Conservation (phyloP, 2,113 vertebrate species). For the Mixornis gularis region DNA sequence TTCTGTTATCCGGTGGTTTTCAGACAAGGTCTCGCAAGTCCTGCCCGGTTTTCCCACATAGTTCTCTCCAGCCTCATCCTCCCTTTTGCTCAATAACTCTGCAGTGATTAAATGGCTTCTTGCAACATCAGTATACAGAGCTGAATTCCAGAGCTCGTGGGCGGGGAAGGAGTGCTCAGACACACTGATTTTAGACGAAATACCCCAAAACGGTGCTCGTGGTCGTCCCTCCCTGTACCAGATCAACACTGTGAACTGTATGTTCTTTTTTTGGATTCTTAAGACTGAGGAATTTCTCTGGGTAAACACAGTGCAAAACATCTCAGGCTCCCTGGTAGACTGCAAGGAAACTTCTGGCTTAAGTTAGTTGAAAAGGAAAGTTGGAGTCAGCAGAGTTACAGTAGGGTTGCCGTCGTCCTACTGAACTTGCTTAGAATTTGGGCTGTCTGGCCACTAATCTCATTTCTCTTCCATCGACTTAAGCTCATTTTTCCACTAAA, state of each 20-base stretch:
- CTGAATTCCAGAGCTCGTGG: slow-evolving; percentile 35
- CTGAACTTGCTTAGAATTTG: neutral
- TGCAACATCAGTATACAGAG: slow-evolving; percentile 7
- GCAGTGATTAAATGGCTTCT: slow-evolving; percentile 8
- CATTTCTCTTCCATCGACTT: neutral
- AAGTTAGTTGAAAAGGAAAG: neutral
- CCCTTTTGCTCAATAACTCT: slow-evolving; percentile 1
- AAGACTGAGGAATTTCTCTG: neutral
- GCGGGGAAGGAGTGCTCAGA: neutral
- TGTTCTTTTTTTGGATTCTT: neutral
- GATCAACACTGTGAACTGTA: neutral
- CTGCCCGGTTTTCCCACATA: neutral
- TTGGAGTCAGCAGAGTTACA: neutral
- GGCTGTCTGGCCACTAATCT: neutral
- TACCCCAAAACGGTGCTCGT: neutral
- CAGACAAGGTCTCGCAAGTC: neutral
- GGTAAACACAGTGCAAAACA: neutral
- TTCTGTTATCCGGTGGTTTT: neutral
- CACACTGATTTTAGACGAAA: neutral
- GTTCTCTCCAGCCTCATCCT: neutral
- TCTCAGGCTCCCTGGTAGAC: neutral
- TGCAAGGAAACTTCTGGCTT: neutral
- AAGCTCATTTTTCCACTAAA: neutral
- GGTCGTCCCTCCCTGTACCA: neutral
- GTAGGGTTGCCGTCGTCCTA: neutral